A percentile compares a stretch with the other conserved stretches of the same genome.
Conservation (phyloP, 2,888 invertebrate species). For the Dolomedes plantarius region DNA sequence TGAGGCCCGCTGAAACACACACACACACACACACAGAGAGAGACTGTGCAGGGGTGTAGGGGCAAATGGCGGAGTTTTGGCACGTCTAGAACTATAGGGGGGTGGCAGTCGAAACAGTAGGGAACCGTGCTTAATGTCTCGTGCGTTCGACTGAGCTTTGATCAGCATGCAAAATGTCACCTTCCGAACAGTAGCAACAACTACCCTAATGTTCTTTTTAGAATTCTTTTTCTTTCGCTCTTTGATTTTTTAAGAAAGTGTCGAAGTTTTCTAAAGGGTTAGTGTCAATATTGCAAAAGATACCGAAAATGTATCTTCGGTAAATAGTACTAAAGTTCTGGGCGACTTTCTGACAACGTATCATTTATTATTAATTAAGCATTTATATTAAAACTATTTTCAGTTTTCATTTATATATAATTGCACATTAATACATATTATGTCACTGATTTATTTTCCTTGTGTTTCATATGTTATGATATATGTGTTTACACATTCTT, state of each 20-base stretch:
- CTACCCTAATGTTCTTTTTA: conserved; percentile 51
- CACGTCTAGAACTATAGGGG: conserved; percentile 35
- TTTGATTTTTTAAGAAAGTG: neutral
- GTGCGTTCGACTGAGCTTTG: conserved; percentile 55
- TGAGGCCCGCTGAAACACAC: neutral
- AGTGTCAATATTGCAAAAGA: conserved; percentile 33
- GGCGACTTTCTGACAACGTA: too few species aligned
- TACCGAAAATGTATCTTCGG: too few species aligned
- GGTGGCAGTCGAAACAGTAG: conserved; percentile 14
- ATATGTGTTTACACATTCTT: too few species aligned
- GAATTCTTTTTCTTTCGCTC: conserved; percentile 13
- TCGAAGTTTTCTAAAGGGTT: conserved; percentile 13
- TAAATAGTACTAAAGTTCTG: too few species aligned
- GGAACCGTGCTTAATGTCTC: conserved; percentile 66
- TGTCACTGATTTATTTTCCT: too few species aligned
- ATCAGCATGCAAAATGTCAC: conserved; percentile 63
- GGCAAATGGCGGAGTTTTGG: conserved; percentile 47
- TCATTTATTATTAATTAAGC: too few species aligned
- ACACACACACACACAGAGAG: neutral
- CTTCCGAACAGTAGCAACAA: conserved; percentile 55
- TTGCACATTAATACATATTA: too few species aligned
- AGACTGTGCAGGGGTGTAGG: neutral
- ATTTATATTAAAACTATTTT: too few species aligned
- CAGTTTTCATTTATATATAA: too few species aligned
- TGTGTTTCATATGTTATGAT: too few species aligned